Evolutionary conservation across 2,888 invertebrate genomes (phyloP).

Genomic region (Bursaphelenchus okinawaensis): DNA sequence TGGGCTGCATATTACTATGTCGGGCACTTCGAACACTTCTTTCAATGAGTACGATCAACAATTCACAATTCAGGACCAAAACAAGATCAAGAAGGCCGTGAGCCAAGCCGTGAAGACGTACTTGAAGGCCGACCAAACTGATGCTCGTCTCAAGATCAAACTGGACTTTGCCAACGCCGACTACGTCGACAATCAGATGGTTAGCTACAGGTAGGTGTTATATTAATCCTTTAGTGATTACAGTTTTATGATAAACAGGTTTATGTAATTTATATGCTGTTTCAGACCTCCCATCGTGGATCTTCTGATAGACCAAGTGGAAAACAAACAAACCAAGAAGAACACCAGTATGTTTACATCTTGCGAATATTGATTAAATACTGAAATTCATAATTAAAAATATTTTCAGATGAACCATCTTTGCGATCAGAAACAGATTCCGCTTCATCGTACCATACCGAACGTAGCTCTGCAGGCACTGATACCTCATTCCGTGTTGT

Average conservation of each 20-base stretch:
- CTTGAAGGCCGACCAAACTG: neutral
- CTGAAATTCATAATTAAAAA: too few relatives aligned
- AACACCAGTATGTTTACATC: too few relatives aligned
- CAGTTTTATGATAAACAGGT: neutral
- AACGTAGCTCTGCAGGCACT: neutral
- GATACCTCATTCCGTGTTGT: neutral
- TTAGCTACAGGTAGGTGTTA: neutral
- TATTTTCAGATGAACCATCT: conserved; percentile 83
- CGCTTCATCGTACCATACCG: too few relatives aligned
- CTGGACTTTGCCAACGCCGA: neutral
- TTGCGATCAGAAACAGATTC: conserved; percentile 73
- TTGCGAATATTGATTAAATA: too few relatives aligned
- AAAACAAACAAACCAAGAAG: too few relatives aligned
- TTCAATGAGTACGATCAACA: neutral
- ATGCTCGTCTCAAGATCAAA: neutral
- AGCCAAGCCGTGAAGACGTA: neutral
- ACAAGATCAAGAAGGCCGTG: neutral
- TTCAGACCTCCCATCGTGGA: neutral
- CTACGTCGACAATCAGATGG: neutral
- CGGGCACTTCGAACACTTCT: neutral
- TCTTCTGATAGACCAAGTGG: neutral
- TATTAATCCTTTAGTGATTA: too few relatives aligned
- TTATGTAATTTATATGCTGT: neutral
- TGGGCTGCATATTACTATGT: too few relatives aligned
- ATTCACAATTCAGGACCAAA: neutral